Evolutionary conservation across 2,888 invertebrate species (phyloP).

Genomic region (Tipula confusa): DNA sequence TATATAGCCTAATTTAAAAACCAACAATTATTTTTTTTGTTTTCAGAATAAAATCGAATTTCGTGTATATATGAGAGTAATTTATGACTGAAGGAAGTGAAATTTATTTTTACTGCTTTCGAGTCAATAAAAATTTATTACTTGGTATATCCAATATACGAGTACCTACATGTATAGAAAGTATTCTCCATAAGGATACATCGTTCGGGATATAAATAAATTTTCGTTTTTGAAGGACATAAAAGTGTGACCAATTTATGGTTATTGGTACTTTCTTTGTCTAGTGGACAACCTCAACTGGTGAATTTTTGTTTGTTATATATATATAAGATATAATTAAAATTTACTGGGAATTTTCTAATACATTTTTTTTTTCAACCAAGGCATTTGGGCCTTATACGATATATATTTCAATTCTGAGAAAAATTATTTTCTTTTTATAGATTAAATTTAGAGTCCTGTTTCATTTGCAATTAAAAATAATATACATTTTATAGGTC

Average conservation of each 20-base stretch:
- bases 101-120: conserved; percentile 25
- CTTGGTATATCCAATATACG: not conserved
- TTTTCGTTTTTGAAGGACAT: conserved; percentile 9
- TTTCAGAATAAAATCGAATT: not conserved
- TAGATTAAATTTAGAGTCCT: too few species aligned
- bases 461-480: too few species aligned
- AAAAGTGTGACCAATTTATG: conserved; percentile 14
- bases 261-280: not conserved
- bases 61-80: not conserved
- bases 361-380: too few species aligned
- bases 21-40: not conserved
- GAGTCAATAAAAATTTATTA: conserved; percentile 1
- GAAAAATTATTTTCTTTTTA: too few species aligned
- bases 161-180: not conserved
- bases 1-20: not conserved
- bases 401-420: too few species aligned
- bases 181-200: not conserved
- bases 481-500: too few species aligned
- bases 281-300: not conserved
- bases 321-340: not conserved
- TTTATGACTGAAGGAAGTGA: conserved; percentile 12
- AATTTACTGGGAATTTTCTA: not conserved
- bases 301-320: not conserved
- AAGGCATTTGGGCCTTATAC: too few species aligned
- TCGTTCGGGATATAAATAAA: not conserved